Base-by-base conservation (phyloP, 2,797 vertebrate genomes). In the Anguilla obscura region DNA sequence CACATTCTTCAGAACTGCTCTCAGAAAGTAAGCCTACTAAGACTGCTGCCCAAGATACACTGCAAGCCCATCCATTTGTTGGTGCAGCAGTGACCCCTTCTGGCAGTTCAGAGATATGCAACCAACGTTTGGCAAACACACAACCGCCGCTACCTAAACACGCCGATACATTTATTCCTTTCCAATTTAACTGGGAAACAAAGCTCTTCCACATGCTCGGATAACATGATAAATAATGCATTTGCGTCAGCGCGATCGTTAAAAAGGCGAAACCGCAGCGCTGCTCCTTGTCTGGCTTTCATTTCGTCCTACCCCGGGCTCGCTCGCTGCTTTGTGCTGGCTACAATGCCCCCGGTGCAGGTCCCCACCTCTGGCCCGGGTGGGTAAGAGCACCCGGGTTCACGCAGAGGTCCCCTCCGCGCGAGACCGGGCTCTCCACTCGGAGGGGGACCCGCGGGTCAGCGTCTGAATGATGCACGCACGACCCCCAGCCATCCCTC, bases 61-160 rank as follows among this genome's bases (percentile, higher is more conserved):
- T 54, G 58, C 87, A 69, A 4, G 24, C 33, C 12, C 14, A 9
- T 69, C 50, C 10, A 48, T 50, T 87, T 30, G 24, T 18, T 76
- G 52, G 85, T 87, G 63, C 56, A 58, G 30, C 82, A 87, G 80
- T 60, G 86, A 52, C 85, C 79, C 88, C 88, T 87, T n/a, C 79
- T 87, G 88, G 58, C 3, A 27, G 8, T 71, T 54, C 3, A 50
- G 7, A 60, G 50, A 82, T 50, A 21, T 50, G 24, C 79, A 82
- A 21, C 40, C 40, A 50, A 21, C 5, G 12, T 76, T 36, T 14
- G 27, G 33, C 74, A 21, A 76, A 76, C 33, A 76, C n/a, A 66
- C 14, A 79, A 79, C 36, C 74, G 24, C 79, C 36, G 14, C 74
- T 3, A 18, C 16, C 74, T 5, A 45, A 21, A 18, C 36, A 40